Evolutionary conservation across 2,888 invertebrate species (phyloP), one percentile per base, ranked within the genome.

Genomic region (Pediacus dermestoides): DNA sequence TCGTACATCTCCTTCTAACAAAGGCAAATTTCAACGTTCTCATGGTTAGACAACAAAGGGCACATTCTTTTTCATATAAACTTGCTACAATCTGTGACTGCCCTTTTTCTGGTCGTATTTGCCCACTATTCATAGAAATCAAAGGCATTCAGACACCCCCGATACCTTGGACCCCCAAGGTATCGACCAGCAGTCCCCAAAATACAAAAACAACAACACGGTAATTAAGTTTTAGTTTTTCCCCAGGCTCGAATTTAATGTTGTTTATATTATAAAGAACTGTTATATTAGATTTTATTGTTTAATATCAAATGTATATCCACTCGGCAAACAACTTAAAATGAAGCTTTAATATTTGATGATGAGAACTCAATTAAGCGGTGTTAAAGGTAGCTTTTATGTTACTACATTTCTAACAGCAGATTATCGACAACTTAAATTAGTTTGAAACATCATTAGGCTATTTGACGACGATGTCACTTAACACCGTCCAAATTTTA

Each of bases 51-150:
- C 45, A 50, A 57, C 55, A 55, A 57, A 55, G 43, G 51, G 37
- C 38, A 30, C 46, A 53, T 57, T 55, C 52, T 55, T 53, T 43
- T 37, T 41, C 23, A 43, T 36, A 32, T 37, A 44, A 48, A 46
- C 39, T 37, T 41, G 47, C 44, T 42, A 52, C 49, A 49, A 50
- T 47, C 37, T 38, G 46, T 41, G 39, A 39, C 44, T 50, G 43
- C 47, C 46, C 50, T 49, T 55, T 53, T 50, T 46, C 42, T 45
- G 45, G 48, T 45, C 45, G 48, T 48, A 52, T 52, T 53, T 54
- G 54, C 48, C 54, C 52, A 48, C 53, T 49, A 53, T 56, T 53
- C 54, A 56, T 44, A 27, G 39, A 48, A 53, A 57, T 55, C 53
- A 52, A 48, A 46, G 47, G 39, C 39, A 42, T 31, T 35, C 30